Conservation (phyloP, 2,888 invertebrate species). For the Rhingia rostrata region DNA sequence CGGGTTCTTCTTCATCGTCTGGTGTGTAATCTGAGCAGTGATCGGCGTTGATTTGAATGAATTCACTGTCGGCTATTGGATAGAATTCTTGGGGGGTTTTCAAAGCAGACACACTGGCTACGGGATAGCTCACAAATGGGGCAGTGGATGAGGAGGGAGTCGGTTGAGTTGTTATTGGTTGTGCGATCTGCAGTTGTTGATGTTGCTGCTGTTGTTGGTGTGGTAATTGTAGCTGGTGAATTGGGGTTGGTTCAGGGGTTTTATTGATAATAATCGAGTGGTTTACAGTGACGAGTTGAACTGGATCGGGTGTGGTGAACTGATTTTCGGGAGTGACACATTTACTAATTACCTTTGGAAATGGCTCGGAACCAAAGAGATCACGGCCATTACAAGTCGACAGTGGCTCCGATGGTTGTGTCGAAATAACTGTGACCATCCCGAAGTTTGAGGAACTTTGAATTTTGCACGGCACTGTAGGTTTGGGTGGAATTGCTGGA, state of each 20-base stretch:
- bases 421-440: slow-evolving; percentile 78
- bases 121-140: slow-evolving; percentile 74
- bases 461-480: slow-evolving; percentile 66
- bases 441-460: slow-evolving; percentile 79
- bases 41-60: slow-evolving; percentile 81
- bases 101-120: slow-evolving; percentile 61
- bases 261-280: slow-evolving; percentile 83
- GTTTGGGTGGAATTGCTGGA: slow-evolving; percentile 66
- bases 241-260: slow-evolving; percentile 79
- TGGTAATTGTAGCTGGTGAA: slow-evolving; percentile 71
- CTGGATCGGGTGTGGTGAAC: slow-evolving; percentile 64
- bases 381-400: slow-evolving; percentile 76
- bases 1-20: slow-evolving; percentile 82
- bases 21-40: slow-evolving; percentile 81
- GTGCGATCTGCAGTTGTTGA: slow-evolving; percentile 43
- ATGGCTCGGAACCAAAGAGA: slow-evolving; percentile 82
- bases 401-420: slow-evolving; percentile 39
- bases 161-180: slow-evolving; percentile 44
- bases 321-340: slow-evolving; percentile 77
- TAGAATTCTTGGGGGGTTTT: slow-evolving; percentile 77
- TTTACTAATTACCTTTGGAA: slow-evolving; percentile 82
- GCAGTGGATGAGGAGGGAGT: slow-evolving; percentile 65
- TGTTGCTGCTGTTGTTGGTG: slow-evolving; percentile 47
- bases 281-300: slow-evolving; percentile 81
- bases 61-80: slow-evolving; percentile 82